phyloP scores from a whole-genome alignment of 2,113 vertebrate species.

The Phodopus roborovskii region DNA sequence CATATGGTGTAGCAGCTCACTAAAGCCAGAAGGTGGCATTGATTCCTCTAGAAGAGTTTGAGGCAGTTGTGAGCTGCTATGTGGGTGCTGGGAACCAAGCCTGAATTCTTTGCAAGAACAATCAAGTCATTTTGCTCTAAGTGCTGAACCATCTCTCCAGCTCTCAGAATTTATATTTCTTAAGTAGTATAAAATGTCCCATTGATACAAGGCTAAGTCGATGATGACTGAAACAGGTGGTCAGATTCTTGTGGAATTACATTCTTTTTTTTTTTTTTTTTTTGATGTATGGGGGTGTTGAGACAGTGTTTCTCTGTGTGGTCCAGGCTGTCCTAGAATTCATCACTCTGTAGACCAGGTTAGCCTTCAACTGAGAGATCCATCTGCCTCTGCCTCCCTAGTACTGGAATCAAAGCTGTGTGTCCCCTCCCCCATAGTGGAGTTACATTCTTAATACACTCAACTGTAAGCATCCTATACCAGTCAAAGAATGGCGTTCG shows the following conservation, averaged over 20 bases:
- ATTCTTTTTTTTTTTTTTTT: not conserved
- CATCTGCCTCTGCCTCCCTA: not conserved
- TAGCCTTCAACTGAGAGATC: not conserved
- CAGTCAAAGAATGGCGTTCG: not conserved
- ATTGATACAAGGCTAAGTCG: not conserved
- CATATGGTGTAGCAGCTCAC: not conserved
- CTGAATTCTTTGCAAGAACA: not conserved
- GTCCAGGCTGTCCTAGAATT: not conserved
- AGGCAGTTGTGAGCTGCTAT: not conserved
- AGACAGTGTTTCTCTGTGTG: not conserved
- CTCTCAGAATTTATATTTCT: not conserved
- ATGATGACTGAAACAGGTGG: not conserved
- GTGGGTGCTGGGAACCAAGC: not conserved
- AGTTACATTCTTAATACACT: constrained; percentile 1
- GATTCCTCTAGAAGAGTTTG: not conserved
- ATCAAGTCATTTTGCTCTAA: not conserved
- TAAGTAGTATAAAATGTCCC: not conserved
- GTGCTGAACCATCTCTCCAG: not conserved
- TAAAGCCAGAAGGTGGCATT: not conserved
- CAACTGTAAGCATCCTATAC: not conserved
- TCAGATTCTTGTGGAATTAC: not conserved
- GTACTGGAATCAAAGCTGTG: not conserved
- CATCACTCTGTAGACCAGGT: not conserved
- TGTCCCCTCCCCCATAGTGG: not conserved
- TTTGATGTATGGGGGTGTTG: too few species aligned